Base-by-base conservation (phyloP, 2,113 vertebrate genomes). In the Chionomys nivalis region DNA sequence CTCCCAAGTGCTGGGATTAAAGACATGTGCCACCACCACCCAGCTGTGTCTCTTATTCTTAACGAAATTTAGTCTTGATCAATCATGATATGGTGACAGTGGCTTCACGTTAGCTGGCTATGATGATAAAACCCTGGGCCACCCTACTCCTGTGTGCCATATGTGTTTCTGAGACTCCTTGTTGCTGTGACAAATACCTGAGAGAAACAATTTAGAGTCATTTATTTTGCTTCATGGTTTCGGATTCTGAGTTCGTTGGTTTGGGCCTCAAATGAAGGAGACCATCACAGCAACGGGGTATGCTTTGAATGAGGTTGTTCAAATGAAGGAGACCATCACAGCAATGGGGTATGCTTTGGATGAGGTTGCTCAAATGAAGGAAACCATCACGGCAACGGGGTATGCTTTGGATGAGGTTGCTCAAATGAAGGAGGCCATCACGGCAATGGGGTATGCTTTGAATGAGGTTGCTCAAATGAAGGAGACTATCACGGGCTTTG, bases 41-140 rank as follows among this genome's bases (percentile, higher is more conserved):
- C 55, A 19, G 55, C 55, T 58, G 55, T 58, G 55, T 58, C 91
- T 94, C 89, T 68, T 72, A 91, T 90, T 90, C 42, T 78, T 95
- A 90, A 83, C 14, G 49, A 42, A 88, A 89, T 24, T 86, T 19
- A 91, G 89, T 66, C 42, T 12, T 94, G 39, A 81, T 68, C 10
- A 78, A 66, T 47, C 73, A 73, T 65, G 91, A 85, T 31, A 83
- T 39, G 68, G 24, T 79, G 36, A 7, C n/a, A 77, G 44, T 47
- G 36, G 81, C 42, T 85, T 75, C 5, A 17, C 68, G 91, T 66
- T 81, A 70, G 16, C 76, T 85, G 42, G 36, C 52, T 42, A 66
- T 13, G 16, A 7, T 26, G 33, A 2, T 9, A 83, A 16, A 8
- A 7, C 39, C 17, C 58, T 14, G 33, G 24, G 26, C 10, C 70